Evolutionary conservation across 2,113 vertebrate species (phyloP), one percentile per base, ranked within the genome.

Genomic region (Gnathonemus longibarbis): DNA sequence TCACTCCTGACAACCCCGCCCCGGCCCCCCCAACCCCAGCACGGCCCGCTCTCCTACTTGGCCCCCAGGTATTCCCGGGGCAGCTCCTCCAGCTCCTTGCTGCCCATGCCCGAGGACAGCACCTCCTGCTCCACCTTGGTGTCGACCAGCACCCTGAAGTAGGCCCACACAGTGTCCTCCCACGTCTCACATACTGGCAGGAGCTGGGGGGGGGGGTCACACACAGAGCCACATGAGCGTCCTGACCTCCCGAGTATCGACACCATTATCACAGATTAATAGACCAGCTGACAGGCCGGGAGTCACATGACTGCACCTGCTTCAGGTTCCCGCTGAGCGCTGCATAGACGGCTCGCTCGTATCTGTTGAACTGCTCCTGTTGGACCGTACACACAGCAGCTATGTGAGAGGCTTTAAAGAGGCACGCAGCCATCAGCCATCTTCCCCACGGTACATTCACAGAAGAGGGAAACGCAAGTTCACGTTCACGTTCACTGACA

Each of bases 131-230:
- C 98, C 0, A 99, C 97, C 88, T 99, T 96, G 2, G 96, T 97
- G 95, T 99, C 98, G 13, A 99, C 98, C 98, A 98, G 97, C 62
- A 99, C 98, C 27, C 97, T 96, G 94, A 99, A 99, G 94, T 98
- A 96, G 0, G 98, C 98, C 98, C 98, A 99, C 13, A 99, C 96
- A 0, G 96, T 97, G 92, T 99, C 98, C 93, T 99, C 98, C 98
- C 98, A 99, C 0, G 97, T 97, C 21, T 99, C 97, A 21, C 98
- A 99, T 91, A 98, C 98, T 0, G 97, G 96, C 92, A 99, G 96
- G 58, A 99, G 94, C 98, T 99, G 92, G 24, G 15, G 45, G 3
- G 35, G 27, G 19, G 45, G 42, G 86, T 83, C 88, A 50, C 15
- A 39, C 31, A 8, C 74, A 19, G 35, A 31, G 62, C 62, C 62